phyloP scores from a whole-genome alignment of 2,113 vertebrate genomes.

The Hipposideros armiger region DNA sequence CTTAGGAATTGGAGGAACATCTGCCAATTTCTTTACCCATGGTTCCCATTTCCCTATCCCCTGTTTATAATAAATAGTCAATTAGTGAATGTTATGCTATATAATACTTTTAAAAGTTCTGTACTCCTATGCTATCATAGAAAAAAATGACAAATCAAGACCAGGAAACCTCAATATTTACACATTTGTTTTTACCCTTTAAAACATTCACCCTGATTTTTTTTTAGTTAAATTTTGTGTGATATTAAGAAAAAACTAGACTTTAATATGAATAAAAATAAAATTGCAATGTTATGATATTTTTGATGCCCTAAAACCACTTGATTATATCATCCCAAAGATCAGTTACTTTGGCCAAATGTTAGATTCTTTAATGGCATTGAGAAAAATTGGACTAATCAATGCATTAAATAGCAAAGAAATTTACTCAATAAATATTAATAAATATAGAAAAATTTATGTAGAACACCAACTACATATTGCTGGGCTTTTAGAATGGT shows the following conservation, averaged over 20 bases:
- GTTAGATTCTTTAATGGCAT: neutral
- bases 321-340: neutral
- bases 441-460: neutral
- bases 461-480: neutral
- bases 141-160: neutral
- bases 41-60: constrained; percentile 93
- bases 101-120: constrained; percentile 13
- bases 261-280: neutral
- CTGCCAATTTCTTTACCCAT: constrained; percentile 91
- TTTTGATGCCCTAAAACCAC: neutral
- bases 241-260: neutral
- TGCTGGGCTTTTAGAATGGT: neutral
- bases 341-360: neutral
- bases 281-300: neutral
- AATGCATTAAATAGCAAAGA: neutral
- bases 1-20: constrained; percentile 88
- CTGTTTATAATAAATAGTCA: constrained; percentile 83
- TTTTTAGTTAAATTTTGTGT: constrained; percentile 20
- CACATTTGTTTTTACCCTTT: neutral
- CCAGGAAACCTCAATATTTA: neutral
- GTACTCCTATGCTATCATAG: neutral
- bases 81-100: neutral
- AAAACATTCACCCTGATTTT: neutral
- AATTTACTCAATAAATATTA: constrained; percentile 42
- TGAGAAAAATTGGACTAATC: neutral